Evolutionary conservation across 2,888 invertebrate species (phyloP).

Genomic region (Drosophila mayaguana): DNA sequence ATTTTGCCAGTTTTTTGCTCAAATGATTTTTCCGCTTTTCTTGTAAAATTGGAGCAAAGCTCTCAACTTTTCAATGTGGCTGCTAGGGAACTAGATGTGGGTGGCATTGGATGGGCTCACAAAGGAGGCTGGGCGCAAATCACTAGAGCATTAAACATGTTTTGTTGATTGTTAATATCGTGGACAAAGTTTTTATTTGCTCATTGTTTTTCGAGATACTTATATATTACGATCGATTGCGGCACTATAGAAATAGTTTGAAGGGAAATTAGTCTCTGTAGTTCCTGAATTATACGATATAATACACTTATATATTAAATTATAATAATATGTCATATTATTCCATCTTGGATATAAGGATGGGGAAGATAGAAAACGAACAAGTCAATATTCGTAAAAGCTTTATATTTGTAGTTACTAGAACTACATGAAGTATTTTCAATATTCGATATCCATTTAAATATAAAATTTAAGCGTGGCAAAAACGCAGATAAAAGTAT

Average conservation of each 20-base stretch:
- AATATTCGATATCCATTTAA: too few species aligned
- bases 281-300: too few species aligned
- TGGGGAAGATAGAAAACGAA: too few species aligned
- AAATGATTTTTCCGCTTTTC: constrained; percentile 47
- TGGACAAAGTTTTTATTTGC: constrained; percentile 32
- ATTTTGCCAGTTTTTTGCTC: constrained; percentile 35
- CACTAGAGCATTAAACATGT: constrained; percentile 48
- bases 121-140: constrained; percentile 23
- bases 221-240: background rate
- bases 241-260: background rate
- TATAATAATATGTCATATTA: too few species aligned
- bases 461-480: too few species aligned
- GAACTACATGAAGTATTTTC: too few species aligned
- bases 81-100: constrained; percentile 23
- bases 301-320: too few species aligned
- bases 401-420: too few species aligned
- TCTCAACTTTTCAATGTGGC: constrained; percentile 47
- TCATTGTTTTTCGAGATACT: constrained; percentile 5
- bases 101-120: constrained; percentile 12
- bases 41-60: constrained; percentile 71
- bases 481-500: too few species aligned
- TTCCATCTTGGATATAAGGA: too few species aligned
- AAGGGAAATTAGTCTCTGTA: too few species aligned
- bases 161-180: constrained; percentile 67
- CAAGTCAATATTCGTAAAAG: too few species aligned